These are phyloP conservation scores for Polyodon spathula DNA, from an alignment of 2,113 vertebrate species.

Conservation along the genomic window DNA sequence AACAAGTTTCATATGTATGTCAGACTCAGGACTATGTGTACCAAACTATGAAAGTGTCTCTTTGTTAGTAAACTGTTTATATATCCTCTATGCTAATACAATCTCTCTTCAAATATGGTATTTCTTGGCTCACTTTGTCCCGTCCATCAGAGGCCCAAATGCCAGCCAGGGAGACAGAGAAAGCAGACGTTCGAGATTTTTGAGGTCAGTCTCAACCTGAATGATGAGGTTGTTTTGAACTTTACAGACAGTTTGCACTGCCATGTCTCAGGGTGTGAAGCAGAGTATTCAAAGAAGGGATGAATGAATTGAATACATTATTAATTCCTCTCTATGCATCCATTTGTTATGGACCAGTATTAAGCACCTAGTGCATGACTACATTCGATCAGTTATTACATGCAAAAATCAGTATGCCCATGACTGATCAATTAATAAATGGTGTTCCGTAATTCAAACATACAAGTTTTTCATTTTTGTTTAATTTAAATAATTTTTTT, in stretches of 20 bases:
- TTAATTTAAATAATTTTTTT: no score
- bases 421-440: no score
- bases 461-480: no score
- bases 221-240: constrained; percentile 6
- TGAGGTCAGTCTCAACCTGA: constrained; percentile 7
- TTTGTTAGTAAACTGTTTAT: not conserved
- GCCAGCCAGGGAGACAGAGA: constrained; percentile 9
- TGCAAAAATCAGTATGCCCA: not conserved
- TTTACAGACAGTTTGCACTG: not conserved
- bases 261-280: not conserved
- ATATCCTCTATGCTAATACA: not conserved
- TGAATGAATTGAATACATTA: not conserved
- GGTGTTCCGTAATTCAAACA: no score
- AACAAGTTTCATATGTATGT: not conserved
- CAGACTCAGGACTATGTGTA: no score
- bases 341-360: not conserved
- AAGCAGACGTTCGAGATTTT: not conserved
- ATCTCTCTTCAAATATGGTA: not conserved
- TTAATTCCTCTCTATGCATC: not conserved
- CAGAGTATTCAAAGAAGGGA: not conserved
- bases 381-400: not conserved
- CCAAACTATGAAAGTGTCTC: no score
- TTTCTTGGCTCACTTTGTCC: constrained; percentile 4
- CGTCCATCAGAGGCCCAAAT: not conserved
- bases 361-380: not conserved